Conservation (phyloP, 1,140 invertebrate species). For the Xylocopa sonorina region DNA sequence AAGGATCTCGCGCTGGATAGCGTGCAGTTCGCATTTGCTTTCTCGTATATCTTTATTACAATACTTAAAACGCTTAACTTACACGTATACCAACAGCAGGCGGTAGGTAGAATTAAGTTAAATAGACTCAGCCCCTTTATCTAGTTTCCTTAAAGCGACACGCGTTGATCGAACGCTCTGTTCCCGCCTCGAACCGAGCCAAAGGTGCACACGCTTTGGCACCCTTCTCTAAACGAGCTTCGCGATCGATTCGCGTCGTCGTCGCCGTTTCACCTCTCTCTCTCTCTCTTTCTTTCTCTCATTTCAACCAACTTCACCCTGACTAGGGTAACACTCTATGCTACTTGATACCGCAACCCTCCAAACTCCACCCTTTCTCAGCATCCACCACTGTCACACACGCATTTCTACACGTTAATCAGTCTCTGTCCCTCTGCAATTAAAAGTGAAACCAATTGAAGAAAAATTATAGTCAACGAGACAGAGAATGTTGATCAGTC, state of each 20-base stretch:
- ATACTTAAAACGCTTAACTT: slow-evolving; percentile 68
- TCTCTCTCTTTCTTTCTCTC: no score
- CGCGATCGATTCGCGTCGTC: slow-evolving; percentile 51
- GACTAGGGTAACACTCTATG: not conserved
- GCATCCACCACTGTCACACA: no score
- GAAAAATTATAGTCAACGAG: no score
- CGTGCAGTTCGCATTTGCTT: slow-evolving; percentile 6
- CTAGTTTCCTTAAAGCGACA: slow-evolving; percentile 13
- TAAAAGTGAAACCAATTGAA: no score
- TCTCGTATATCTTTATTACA: slow-evolving; percentile 63
- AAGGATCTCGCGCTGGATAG: not conserved
- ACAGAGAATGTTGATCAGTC: no score
- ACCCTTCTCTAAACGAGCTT: slow-evolving; percentile 41
- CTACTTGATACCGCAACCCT: no score
- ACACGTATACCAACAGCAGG: slow-evolving; percentile 64
- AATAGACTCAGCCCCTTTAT: slow-evolving; percentile 69
- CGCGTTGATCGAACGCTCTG: not conserved
- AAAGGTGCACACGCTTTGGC: slow-evolving; percentile 6
- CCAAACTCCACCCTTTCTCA: no score
- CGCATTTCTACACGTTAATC: no score
- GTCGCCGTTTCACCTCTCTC: slow-evolving; percentile 20
- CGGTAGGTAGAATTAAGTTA: slow-evolving; percentile 67
- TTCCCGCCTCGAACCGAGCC: slow-evolving; percentile 32
- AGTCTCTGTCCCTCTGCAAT: no score
- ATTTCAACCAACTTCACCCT: not conserved